A percentile compares a stretch with the other conserved stretches of the same genome.
phyloP scores from a whole-genome alignment of 2,797 vertebrate genomes.

The Myripristis jacobus region DNA sequence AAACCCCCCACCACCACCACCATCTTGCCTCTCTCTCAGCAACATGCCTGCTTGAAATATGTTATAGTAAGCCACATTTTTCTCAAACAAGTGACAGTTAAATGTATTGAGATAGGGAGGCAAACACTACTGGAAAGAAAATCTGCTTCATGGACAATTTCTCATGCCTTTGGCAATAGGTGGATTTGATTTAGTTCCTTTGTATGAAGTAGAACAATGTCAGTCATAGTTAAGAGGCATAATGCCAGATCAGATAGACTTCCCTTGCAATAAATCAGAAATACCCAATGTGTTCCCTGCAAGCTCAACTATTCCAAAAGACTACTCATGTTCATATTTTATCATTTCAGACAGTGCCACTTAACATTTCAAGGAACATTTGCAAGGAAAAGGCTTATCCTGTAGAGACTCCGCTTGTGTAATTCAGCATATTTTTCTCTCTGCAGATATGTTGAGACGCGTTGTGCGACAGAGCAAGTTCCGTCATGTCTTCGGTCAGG shows the following conservation, averaged over 20 bases:
- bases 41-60: no score
- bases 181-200: slow-evolving; percentile 15
- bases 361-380: background rate
- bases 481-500: slow-evolving; percentile 97
- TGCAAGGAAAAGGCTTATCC: background rate
- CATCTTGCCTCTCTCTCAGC: no score
- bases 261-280: slow-evolving; percentile 15
- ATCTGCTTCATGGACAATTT: slow-evolving; percentile 4
- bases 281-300: slow-evolving; percentile 3
- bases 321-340: slow-evolving; percentile 5
- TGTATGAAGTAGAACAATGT: slow-evolving; percentile 29
- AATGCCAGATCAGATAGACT: slow-evolving; percentile 22
- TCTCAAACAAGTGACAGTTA: no score
- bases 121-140: background rate
- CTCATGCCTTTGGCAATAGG: slow-evolving; percentile 13
- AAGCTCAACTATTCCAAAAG: background rate
- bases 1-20: no score
- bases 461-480: slow-evolving; percentile 99
- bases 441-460: slow-evolving; percentile 94
- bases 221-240: slow-evolving; percentile 22
- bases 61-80: no score
- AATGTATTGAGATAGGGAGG: no score
- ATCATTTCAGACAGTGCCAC: background rate
- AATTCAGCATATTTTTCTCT: background rate
- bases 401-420: background rate